phyloP scores from a whole-genome alignment of 2,113 vertebrate species.

The Noturus placidus region DNA sequence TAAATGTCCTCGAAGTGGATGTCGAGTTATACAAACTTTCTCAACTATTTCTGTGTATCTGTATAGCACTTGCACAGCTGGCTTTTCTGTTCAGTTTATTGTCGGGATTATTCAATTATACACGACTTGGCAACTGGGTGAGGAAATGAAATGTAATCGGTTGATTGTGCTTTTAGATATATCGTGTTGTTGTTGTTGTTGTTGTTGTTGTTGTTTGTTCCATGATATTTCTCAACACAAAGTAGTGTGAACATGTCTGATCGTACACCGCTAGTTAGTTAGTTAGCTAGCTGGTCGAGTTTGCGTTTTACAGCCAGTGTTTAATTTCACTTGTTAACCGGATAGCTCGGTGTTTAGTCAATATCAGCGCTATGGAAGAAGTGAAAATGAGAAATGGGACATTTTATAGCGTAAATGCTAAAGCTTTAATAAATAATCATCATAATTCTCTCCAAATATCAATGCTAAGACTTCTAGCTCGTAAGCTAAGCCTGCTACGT shows the following conservation, averaged over 20 bases:
- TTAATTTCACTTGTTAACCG: neutral
- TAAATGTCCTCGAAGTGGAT: neutral
- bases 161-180: too few relatives aligned
- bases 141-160: neutral
- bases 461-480: neutral
- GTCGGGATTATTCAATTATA: neutral
- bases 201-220: neutral
- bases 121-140: neutral
- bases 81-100: neutral
- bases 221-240: neutral
- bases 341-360: neutral
- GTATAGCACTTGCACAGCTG: neutral
- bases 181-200: neutral
- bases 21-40: neutral
- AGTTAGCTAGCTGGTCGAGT: neutral
- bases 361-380: too few relatives aligned
- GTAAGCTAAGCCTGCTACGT: neutral
- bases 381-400: neutral
- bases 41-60: neutral
- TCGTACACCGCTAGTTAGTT: conserved; percentile 1
- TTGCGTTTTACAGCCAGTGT: neutral
- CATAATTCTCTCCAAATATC: too few relatives aligned
- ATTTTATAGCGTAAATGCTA: neutral
- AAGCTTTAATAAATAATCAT: too few relatives aligned
- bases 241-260: neutral